phyloP scores from a whole-genome alignment of 2,113 vertebrate genomes.

The Toxotes chatareus region DNA sequence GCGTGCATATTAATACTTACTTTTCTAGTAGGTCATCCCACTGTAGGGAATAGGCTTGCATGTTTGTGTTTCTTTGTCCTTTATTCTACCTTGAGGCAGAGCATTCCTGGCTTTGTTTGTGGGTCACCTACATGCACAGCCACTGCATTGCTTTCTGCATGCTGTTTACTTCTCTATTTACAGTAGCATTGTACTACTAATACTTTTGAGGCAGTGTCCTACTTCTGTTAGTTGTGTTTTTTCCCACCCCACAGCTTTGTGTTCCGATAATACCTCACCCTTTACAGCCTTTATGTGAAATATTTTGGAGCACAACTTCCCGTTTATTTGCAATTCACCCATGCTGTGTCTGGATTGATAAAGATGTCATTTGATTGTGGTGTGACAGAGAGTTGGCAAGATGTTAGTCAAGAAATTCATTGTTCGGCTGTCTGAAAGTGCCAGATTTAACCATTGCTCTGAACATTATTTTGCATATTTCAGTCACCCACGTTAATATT shows the following conservation, averaged over 20 bases:
- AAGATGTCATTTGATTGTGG: constrained; percentile 42
- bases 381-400: constrained; percentile 13
- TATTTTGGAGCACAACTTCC: constrained; percentile 20
- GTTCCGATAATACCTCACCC: constrained; percentile 21
- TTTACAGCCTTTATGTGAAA: constrained; percentile 44
- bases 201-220: constrained; percentile 64
- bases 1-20: constrained; percentile 24
- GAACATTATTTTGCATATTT: constrained; percentile 62
- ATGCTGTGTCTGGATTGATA: constrained; percentile 29
- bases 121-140: constrained; percentile 75
- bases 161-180: constrained; percentile 72
- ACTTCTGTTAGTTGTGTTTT: constrained; percentile 47
- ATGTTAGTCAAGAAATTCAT: constrained; percentile 37
- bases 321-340: constrained; percentile 12
- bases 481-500: constrained; percentile 57
- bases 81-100: constrained; percentile 72
- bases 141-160: constrained; percentile 40
- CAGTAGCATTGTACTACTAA: constrained; percentile 62
- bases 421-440: constrained; percentile 39
- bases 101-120: constrained; percentile 67
- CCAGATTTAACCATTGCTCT: constrained; percentile 57
- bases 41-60: constrained; percentile 29
- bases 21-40: constrained; percentile 25
- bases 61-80: constrained; percentile 64
- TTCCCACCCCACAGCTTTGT: constrained; percentile 8